Evolutionary conservation across 2,113 vertebrate species (phyloP).

Genomic region (Euleptes europaea): DNA sequence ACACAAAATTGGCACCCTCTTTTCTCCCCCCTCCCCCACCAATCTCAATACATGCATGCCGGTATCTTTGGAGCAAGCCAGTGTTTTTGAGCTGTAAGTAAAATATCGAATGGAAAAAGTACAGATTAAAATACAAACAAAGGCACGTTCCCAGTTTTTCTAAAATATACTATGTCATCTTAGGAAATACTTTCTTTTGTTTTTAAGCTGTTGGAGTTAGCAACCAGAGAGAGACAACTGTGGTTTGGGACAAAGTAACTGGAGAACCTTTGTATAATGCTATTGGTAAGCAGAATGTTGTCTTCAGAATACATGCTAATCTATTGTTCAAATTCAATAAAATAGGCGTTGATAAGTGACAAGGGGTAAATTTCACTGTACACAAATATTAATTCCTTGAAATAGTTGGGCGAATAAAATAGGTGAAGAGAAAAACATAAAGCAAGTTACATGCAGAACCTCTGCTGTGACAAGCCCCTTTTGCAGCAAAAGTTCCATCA

Average conservation of each 20-base stretch:
- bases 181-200: slow-evolving; percentile 44
- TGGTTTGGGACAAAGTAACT: slow-evolving; percentile 95
- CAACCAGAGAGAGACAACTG: slow-evolving; percentile 97
- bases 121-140: background rate
- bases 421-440: background rate
- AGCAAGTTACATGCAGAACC: background rate
- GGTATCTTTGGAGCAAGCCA: background rate
- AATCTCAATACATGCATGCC: background rate
- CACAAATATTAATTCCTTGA: background rate
- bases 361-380: background rate
- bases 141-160: background rate
- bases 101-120: background rate
- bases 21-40: too few species aligned
- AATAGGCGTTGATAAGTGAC: too few species aligned
- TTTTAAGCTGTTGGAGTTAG: slow-evolving; percentile 91
- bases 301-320: background rate
- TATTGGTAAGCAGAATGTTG: slow-evolving; percentile 80
- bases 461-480: background rate
- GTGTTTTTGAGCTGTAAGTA: background rate
- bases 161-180: background rate
- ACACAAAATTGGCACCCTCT: background rate
- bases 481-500: background rate
- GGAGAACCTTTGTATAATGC: slow-evolving; percentile 95
- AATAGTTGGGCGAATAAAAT: too few species aligned
- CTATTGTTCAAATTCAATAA: background rate